Evolutionary conservation across 1,140 invertebrate genomes (phyloP).

Genomic region (Bombus fervidus): DNA sequence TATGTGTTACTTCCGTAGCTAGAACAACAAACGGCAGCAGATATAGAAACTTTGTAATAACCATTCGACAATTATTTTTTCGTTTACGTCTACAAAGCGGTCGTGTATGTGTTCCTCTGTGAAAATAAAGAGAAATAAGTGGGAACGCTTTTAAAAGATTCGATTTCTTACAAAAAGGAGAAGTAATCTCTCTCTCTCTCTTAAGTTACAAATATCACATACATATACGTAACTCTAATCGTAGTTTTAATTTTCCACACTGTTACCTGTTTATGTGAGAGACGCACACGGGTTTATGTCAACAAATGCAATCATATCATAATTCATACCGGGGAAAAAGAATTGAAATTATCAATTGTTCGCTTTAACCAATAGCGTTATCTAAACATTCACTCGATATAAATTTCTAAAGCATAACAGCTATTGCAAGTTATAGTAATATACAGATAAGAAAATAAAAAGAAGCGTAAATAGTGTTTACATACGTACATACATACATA

Average conservation of each 20-base stretch:
- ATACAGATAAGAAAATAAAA: not conserved
- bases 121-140: not conserved
- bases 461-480: not conserved
- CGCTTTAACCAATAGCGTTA: conserved; percentile 28
- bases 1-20: not conserved
- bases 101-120: not conserved
- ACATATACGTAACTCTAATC: not conserved
- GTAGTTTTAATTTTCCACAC: conserved; percentile 12
- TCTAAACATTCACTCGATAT: conserved; percentile 12
- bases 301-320: conserved; percentile 46
- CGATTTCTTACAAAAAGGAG: not conserved
- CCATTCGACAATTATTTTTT: not conserved
- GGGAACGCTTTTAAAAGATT: not conserved
- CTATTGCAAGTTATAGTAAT: not conserved
- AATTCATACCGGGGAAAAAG: conserved; percentile 13
- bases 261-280: not conserved
- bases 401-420: conserved; percentile 7
- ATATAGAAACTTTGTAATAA: not conserved
- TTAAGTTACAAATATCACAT: not conserved
- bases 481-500: not conserved
- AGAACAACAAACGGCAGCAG: not conserved
- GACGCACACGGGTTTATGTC: not conserved
- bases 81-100: not conserved
- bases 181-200: not conserved
- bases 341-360: conserved; percentile 25